Conservation (phyloP, 2,797 vertebrate species). For the Sternarchorhynchus goeldii region DNA sequence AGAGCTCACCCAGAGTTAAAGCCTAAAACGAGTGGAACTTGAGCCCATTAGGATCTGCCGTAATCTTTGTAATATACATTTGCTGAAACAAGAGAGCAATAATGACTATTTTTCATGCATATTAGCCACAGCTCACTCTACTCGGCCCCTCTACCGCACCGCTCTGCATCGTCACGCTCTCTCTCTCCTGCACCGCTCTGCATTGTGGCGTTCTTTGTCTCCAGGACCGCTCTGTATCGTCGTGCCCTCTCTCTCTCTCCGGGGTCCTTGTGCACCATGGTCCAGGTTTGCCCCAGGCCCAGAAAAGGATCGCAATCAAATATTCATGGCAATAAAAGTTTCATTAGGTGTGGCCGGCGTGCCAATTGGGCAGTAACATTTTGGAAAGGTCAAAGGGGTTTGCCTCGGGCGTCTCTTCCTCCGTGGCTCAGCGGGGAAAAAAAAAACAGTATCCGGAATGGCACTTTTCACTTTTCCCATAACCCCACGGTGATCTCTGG, state of each 20-base stretch:
- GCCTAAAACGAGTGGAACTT: constrained; percentile 1
- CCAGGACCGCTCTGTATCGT: not conserved
- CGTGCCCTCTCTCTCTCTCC: constrained; percentile 25
- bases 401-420: constrained; percentile 62
- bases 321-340: constrained; percentile 80
- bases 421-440: constrained; percentile 62
- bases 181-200: not conserved
- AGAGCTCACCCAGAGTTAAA: not conserved
- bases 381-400: constrained; percentile 77
- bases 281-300: constrained; percentile 69
- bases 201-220: not conserved
- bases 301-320: constrained; percentile 72
- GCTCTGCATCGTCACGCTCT: not conserved
- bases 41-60: not conserved
- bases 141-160: constrained; percentile 20
- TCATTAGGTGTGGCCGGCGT: constrained; percentile 75
- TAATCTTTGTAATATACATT: constrained; percentile 22
- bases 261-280: constrained; percentile 67
- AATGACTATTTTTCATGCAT: constrained; percentile 16
- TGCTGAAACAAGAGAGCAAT: constrained; percentile 9
- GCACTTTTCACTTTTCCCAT: constrained; percentile 48
- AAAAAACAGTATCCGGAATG: constrained; percentile 53
- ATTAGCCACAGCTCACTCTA: constrained; percentile 25
- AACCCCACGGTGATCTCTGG: constrained; percentile 45
- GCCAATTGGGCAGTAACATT: constrained; percentile 80